Base-by-base conservation (phyloP, 2,113 vertebrate genomes). In the Toxotes jaculatrix region DNA sequence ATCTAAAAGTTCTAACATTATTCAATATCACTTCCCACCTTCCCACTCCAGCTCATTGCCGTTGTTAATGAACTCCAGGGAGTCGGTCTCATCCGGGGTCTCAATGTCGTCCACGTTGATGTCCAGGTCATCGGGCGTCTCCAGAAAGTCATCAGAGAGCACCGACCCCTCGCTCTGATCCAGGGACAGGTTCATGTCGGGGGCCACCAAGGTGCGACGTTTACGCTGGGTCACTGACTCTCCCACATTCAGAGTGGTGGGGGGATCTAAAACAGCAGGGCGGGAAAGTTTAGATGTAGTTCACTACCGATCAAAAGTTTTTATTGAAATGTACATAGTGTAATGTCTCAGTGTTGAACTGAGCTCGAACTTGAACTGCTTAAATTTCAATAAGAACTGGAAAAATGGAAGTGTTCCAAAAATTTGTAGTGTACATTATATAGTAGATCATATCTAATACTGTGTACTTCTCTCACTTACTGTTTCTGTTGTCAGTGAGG, bases 31-130 rank as follows among this genome's bases (percentile, higher is more conserved):
- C 67, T 38, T 51, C 96, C 94, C 80, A 99, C 98, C 98, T 95
- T 99, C 98, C 98, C 98, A 99, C 83, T 99, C 98, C 86, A 99
- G 92, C 12, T 99, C 98, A 0, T 98, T 98, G 49, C 97, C 97
- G 0, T 97, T 98, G 1, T 96, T 96, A 70, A 97, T 93, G 80
- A 98, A 98, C 81, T 99, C 98, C 0, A 99, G 95, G 0, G 98
- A 99, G 86, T 99, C 98, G 0, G 97, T 98, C 83, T 99, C 98
- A 0, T 99, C 98, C 0, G 98, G 98, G 0, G 98, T 99, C 87
- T 99, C 98, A 0, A 99, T 98, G 74, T 99, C 98, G 0, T 99
- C 98, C 62, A 99, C 97, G 0, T 99, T 98, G n/a, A 99, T 98
- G 82, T 99, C 98, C 87, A 99, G 95, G 92, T 99, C 98, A 0